A percentile compares a stretch with the other conserved stretches of the same genome.
These are phyloP conservation scores for Geococcyx californianus DNA, from an alignment of 2,113 vertebrate genomes.

Conservation along the genomic window DNA sequence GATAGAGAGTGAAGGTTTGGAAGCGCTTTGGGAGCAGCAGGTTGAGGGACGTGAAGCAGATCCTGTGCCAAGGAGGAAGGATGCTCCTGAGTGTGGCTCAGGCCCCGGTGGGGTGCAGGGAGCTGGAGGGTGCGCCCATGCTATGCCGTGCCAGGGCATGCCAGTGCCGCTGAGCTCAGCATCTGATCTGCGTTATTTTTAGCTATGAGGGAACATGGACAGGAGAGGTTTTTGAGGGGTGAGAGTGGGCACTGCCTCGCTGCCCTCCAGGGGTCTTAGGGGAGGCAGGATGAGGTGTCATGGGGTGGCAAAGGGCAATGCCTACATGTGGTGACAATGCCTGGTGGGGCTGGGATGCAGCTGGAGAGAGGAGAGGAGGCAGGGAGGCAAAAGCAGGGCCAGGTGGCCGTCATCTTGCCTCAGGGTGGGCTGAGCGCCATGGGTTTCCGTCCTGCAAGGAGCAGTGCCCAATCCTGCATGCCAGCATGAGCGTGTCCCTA, in stretches of 20 bases:
- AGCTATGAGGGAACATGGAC: not conserved
- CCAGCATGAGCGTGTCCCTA: not conserved
- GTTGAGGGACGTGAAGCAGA: not conserved
- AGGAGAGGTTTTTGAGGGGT: rapidly evolving
- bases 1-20: not conserved
- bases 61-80: not conserved
- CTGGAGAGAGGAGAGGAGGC: not conserved
- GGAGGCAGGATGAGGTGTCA: not conserved
- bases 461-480: not conserved
- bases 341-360: too few relatives aligned
- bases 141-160: not conserved
- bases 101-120: rapidly evolving
- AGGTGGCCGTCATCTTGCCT: not conserved
- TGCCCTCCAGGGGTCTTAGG: not conserved
- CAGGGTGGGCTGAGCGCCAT: rapidly evolving
- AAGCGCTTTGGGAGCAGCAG: not conserved
- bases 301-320: rapidly evolving
- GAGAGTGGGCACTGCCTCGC: not conserved
- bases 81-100: not conserved
- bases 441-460: not conserved
- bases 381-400: not conserved
- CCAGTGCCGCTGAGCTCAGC: not conserved
- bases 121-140: not conserved
- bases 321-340: rapidly evolving
- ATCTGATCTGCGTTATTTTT: slow-evolving; percentile 42